Base-by-base conservation (phyloP, 2,113 vertebrate genomes). In the Tiliqua scincoides region DNA sequence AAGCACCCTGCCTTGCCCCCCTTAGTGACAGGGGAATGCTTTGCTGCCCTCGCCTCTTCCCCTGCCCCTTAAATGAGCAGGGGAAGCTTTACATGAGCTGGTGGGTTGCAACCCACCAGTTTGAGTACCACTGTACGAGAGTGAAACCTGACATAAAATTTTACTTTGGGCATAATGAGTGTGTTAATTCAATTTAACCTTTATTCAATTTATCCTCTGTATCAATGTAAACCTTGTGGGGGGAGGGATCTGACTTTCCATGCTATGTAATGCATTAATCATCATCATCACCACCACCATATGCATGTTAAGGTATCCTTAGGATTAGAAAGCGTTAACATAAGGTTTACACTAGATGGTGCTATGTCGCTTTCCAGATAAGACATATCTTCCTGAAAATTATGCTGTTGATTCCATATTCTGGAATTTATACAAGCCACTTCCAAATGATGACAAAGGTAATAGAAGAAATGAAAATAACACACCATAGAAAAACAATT, bases 281-380 rank as follows among this genome's bases (percentile, higher is more conserved):
- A 20, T 17, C 25, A 73, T 43, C 23, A 32, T 37, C 35, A 40
- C 25, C 40, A 4, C 25, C 23, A 40, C 8, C 25, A 92, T 87
- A 48, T 25, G 71, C 71, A n/a, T n/a, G 84, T 62, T 83, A 65
- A 52, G 27, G 37, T 82, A 85, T 40, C 90, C 70, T 76, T 77
- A 43, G 52, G 30, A n/a, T 40, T 83, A 83, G 74, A 90, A 89
- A 92, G 18, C 32, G 52, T 82, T 43, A 90, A 68, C 73, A 83
- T 27, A 85, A 92, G 89, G 89, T 35, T 20, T 86, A 83, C 96
- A 91, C 96, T 97, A 96, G 96, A 92, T 97, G 96, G 96, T 89
- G 93, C 96, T 97, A 96, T 96, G 95, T 95, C 91, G 95, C 95
- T 95, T 96, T 96, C 81, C 85, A 94, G 87, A 83, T 85, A 84